Percentiles rank a stretch among this genome's conserved stretches.
Evolutionary conservation across 2,113 vertebrate genomes (phyloP).

Genomic region (Rhea americana): DNA sequence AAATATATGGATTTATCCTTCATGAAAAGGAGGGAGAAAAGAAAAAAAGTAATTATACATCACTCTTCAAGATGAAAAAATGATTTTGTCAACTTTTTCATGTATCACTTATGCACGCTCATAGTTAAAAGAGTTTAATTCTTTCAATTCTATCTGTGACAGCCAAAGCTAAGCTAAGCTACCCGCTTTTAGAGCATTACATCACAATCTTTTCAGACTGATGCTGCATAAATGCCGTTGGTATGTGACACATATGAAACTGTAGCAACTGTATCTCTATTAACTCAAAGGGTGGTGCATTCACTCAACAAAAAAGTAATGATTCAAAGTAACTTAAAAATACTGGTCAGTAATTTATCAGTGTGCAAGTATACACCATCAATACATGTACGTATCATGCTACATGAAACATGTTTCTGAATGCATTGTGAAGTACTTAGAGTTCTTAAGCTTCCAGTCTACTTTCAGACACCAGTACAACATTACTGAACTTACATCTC

Average conservation of each 20-base stretch:
- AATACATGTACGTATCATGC: fast-evolving
- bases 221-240: not conserved
- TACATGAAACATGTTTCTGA: not conserved
- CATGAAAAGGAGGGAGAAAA: not conserved
- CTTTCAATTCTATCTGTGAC: not conserved
- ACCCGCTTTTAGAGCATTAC: not conserved
- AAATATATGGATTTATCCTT: not conserved
- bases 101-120: not conserved
- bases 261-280: not conserved
- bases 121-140: not conserved
- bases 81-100: not conserved
- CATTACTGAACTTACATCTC: fast-evolving
- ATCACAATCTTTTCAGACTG: not conserved
- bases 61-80: not conserved
- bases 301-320: not conserved
- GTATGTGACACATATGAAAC: not conserved
- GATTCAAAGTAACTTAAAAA: not conserved
- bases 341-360: not conserved
- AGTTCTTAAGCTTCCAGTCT: not conserved
- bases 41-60: not conserved
- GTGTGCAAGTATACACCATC: too few relatives aligned
- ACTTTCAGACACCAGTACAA: not conserved
- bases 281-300: not conserved
- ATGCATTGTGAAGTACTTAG: not conserved
- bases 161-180: not conserved